These are phyloP conservation scores for Procambarus clarkii DNA, from an alignment of 1,140 invertebrate species.

Conservation along the genomic window DNA sequence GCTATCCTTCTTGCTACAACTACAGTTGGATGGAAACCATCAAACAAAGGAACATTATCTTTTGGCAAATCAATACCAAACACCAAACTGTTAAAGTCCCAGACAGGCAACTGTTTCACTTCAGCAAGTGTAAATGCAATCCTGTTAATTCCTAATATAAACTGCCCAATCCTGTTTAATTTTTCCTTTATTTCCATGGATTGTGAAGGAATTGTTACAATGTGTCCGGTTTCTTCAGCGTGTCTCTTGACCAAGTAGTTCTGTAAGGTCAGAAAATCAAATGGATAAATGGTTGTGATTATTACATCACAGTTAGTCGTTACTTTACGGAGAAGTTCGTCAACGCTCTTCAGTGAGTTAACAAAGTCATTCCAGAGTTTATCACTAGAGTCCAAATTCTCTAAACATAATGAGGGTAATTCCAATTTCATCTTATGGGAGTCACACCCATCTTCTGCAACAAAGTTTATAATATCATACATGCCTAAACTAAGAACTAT, in stretches of 20 bases:
- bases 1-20: neutral
- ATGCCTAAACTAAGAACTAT: neutral
- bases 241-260: neutral
- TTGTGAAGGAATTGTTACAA: neutral
- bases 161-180: neutral
- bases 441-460: neutral
- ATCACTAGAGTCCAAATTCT: neutral
- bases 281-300: conserved; percentile 5
- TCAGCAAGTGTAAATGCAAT: neutral
- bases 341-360: neutral
- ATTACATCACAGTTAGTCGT: neutral
- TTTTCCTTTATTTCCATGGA: neutral
- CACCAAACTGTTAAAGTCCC: neutral
- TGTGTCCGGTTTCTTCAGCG: neutral
- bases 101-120: neutral
- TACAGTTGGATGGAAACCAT: neutral
- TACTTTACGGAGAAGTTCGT: neutral
- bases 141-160: neutral
- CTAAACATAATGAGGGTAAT: neutral
- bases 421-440: neutral
- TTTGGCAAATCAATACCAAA: neutral
- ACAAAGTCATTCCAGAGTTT: neutral
- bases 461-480: neutral
- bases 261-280: neutral
- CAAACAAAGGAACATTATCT: neutral